A percentile compares a stretch with the other conserved stretches of the same genome.
Evolutionary conservation across 2,797 vertebrate genomes (phyloP).

Genomic region (Discoglossus pictus): DNA sequence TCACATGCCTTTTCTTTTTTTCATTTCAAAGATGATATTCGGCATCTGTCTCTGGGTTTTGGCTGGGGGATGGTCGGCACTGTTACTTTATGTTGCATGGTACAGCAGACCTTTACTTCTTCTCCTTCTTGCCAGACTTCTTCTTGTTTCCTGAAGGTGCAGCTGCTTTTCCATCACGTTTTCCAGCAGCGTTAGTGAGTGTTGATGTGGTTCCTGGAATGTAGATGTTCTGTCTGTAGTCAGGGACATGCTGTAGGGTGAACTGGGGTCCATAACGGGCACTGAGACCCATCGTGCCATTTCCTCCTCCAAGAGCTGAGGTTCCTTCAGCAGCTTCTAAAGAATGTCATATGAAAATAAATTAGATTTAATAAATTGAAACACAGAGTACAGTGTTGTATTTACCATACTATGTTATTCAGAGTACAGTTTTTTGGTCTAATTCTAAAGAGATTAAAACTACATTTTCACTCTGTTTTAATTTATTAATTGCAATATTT

Average conservation of each 20-base stretch:
- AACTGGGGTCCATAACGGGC: constrained; percentile 95
- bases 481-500: no score
- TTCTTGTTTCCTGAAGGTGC: constrained; percentile 87
- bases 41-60: constrained; percentile 62
- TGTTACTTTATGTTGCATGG: constrained; percentile 54
- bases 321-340: constrained; percentile 85
- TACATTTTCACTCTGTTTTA: no score
- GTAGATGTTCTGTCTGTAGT: constrained; percentile 98
- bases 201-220: constrained; percentile 92
- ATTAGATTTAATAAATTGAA: background rate
- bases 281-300: constrained; percentile 93
- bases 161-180: constrained; percentile 75
- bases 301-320: constrained; percentile 80
- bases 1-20: constrained; percentile 46
- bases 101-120: constrained; percentile 80
- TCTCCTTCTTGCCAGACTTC: constrained; percentile 97
- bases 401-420: no score
- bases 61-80: constrained; percentile 56
- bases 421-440: no score
- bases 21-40: constrained; percentile 59
- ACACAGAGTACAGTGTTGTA: background rate
- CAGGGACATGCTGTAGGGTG: constrained; percentile 95
- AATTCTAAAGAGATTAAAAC: no score
- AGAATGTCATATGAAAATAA: constrained; percentile 26
- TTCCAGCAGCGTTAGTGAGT: constrained; percentile 84